Evolutionary conservation across 2,113 vertebrate genomes (phyloP).

Genomic region (Myrmecophaga tridactyla): DNA sequence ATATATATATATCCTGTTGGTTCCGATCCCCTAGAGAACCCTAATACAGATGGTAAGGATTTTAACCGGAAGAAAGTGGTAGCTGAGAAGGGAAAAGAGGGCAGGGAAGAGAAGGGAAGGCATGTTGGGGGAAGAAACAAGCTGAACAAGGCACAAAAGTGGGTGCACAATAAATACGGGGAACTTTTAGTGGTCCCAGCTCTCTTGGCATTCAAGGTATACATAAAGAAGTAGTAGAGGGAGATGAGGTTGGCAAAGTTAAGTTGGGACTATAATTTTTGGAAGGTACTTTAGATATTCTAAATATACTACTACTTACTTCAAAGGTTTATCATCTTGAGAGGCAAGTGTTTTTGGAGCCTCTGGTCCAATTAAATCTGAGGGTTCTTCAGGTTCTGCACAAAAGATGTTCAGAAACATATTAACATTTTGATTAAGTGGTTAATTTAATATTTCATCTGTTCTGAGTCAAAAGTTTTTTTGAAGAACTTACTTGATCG

Average conservation of each 20-base stretch:
- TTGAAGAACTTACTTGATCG: slow-evolving; percentile 85
- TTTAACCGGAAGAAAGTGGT: slow-evolving; percentile 39
- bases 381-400: slow-evolving; percentile 85
- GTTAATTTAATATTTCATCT: slow-evolving; percentile 45
- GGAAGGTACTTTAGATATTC: slow-evolving; percentile 33
- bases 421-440: slow-evolving; percentile 38
- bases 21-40: too few species aligned
- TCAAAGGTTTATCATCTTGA: slow-evolving; percentile 94
- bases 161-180: neutral
- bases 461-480: slow-evolving; percentile 50
- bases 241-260: neutral
- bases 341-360: slow-evolving; percentile 93
- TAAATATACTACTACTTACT: slow-evolving; percentile 86
- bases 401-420: slow-evolving; percentile 55
- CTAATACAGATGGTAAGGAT: neutral
- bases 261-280: neutral
- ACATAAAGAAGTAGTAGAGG: slow-evolving; percentile 8
- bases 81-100: neutral
- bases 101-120: neutral
- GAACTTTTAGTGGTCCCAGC: neutral
- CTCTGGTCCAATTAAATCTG: slow-evolving; percentile 93
- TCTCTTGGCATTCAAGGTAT: neutral
- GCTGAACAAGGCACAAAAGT: neutral
- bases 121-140: neutral
- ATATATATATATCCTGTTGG: too few species aligned